These are phyloP conservation scores for Girardinus metallicus DNA, from an alignment of 2,797 vertebrate species.

Conservation along the genomic window DNA sequence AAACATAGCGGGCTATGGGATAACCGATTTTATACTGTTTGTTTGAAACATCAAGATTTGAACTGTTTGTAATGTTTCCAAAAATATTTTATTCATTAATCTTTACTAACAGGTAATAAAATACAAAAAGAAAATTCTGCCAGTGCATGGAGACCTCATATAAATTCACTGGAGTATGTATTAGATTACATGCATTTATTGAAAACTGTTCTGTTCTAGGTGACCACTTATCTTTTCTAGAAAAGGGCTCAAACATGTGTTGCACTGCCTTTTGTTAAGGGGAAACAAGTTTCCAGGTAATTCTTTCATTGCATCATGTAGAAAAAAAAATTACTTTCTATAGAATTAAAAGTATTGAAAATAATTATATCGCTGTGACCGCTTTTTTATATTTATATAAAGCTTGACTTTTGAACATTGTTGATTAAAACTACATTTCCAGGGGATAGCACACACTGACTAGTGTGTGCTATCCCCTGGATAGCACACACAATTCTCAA, in stretches of 20 bases:
- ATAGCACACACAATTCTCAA: too few species aligned
- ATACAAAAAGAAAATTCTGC: slow-evolving; percentile 5
- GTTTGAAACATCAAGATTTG: not conserved
- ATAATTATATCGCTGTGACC: too few species aligned
- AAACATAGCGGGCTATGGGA: not conserved
- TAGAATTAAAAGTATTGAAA: too few species aligned
- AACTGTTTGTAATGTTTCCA: not conserved
- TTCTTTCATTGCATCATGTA: too few species aligned
- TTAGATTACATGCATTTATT: not conserved
- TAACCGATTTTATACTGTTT: not conserved
- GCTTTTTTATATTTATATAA: too few species aligned
- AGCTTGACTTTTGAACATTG: too few species aligned
- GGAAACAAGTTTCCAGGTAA: too few species aligned
- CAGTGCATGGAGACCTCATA: not conserved
- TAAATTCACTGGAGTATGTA: not conserved
- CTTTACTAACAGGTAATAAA: not conserved
- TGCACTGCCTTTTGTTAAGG: not conserved
- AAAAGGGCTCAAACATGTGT: not conserved
- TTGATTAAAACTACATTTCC: too few species aligned
- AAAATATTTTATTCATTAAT: not conserved
- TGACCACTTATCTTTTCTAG: not conserved
- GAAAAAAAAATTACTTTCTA: too few species aligned
- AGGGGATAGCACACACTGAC: too few species aligned
- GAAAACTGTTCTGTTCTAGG: not conserved
- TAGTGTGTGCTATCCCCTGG: too few species aligned